Conservation (phyloP, 1,140 invertebrate genomes). For the Rhopalosiphum maidis region DNA sequence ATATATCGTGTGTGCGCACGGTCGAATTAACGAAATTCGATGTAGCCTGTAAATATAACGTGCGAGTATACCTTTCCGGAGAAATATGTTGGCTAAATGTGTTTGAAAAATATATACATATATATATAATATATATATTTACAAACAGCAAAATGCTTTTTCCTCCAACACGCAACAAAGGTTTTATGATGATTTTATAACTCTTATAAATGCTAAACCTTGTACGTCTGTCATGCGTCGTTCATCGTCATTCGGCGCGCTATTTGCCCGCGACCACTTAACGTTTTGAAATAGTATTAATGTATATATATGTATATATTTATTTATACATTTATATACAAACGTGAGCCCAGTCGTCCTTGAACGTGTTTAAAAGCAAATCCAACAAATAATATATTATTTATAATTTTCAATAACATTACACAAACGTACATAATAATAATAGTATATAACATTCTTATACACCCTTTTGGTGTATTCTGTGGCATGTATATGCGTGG, state of each 20-base stretch:
- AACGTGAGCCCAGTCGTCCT: not conserved
- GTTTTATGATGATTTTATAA: conserved; percentile 25
- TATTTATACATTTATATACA: not conserved
- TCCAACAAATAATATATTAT: not conserved
- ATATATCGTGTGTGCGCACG: not conserved
- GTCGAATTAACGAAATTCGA: not conserved
- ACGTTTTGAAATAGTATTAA: not conserved
- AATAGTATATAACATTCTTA: not conserved
- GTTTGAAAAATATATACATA: not conserved
- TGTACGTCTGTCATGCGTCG: conserved; percentile 46
- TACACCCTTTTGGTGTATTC: not conserved
- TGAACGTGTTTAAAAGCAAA: conserved; percentile 23
- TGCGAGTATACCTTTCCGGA: not conserved
- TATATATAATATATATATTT: conserved; percentile 13
- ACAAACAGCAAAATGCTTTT: conserved; percentile 44
- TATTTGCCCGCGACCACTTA: not conserved
- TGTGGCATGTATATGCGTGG: not conserved
- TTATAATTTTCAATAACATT: conserved; percentile 14
- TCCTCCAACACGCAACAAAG: not conserved
- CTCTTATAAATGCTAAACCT: conserved; percentile 30
- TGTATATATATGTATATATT: not conserved
- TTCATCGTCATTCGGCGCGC: not conserved
- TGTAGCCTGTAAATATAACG: conserved; percentile 10
- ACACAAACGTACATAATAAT: not conserved
- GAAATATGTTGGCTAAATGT: conserved; percentile 15